phyloP scores from a whole-genome alignment of 2,113 vertebrate genomes.

The Apaloderma vittatum region DNA sequence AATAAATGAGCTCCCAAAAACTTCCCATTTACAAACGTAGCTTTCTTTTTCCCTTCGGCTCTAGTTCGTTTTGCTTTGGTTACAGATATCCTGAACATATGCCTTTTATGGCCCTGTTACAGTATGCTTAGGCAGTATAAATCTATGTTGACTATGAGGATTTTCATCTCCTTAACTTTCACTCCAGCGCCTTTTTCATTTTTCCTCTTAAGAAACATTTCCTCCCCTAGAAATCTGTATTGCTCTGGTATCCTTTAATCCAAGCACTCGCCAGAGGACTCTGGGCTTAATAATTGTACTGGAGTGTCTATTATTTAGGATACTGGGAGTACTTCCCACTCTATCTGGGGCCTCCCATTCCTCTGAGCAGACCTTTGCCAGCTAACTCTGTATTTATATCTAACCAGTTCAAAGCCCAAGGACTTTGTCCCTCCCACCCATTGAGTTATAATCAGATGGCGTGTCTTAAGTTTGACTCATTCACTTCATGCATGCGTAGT shows the following conservation, averaged over 20 bases:
- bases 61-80: background rate
- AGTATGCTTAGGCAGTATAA: background rate
- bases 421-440: constrained; percentile 40
- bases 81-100: background rate
- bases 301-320: background rate
- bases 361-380: background rate
- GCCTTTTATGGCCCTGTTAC: background rate
- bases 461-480: constrained; percentile 36
- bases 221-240: background rate
- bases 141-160: background rate
- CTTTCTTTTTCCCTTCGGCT: background rate
- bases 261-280: background rate
- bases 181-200: background rate
- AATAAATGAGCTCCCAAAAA: background rate
- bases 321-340: background rate
- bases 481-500: background rate
- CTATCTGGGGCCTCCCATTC: background rate
- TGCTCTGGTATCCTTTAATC: background rate
- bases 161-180: background rate
- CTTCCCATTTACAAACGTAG: background rate
- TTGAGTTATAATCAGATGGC: constrained; percentile 23
- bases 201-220: background rate
- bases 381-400: constrained; percentile 29
- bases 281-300: background rate
- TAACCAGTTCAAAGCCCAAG: constrained; percentile 18